Percentiles rank a stretch among this genome's conserved stretches.
Evolutionary conservation across 2,888 invertebrate genomes (phyloP).

Genomic region (Anthophora plumipes): DNA sequence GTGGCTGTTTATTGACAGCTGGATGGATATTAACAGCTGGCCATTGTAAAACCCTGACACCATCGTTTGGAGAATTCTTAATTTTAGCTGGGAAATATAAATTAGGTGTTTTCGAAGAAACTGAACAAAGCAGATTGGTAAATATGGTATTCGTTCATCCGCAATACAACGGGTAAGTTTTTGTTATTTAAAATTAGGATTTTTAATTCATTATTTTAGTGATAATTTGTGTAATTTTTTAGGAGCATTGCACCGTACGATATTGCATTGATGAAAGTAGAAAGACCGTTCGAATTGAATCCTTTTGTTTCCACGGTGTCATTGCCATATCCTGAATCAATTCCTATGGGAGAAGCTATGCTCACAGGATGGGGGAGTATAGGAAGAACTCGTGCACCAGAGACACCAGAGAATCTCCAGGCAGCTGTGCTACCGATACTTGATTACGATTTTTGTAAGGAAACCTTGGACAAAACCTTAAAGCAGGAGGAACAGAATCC

Average conservation of each 20-base stretch:
- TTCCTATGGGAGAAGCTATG: slow-evolving; percentile 78
- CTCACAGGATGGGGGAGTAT: slow-evolving; percentile 86
- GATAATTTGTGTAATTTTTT: not conserved
- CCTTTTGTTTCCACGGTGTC: slow-evolving; percentile 81
- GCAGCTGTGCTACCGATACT: slow-evolving; percentile 72
- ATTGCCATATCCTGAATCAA: slow-evolving; percentile 78
- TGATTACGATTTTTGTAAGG: slow-evolving; percentile 71
- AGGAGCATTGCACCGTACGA: slow-evolving; percentile 77
- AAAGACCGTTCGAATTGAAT: slow-evolving; percentile 76
- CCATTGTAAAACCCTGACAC: slow-evolving; percentile 81
- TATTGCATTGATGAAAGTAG: slow-evolving; percentile 74
- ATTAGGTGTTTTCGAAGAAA: slow-evolving; percentile 74
- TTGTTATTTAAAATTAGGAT: not conserved
- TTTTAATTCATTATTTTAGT: not conserved
- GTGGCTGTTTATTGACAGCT: slow-evolving; percentile 84
- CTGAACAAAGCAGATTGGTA: slow-evolving; percentile 76
- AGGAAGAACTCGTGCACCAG: slow-evolving; percentile 54
- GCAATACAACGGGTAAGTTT: slow-evolving; percentile 76
- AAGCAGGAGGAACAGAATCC: slow-evolving; percentile 67
- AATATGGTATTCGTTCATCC: slow-evolving; percentile 74
- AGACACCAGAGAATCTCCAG: slow-evolving; percentile 76
- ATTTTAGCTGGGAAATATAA: slow-evolving; percentile 77
- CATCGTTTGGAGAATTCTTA: slow-evolving; percentile 69
- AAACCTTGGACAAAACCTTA: slow-evolving; percentile 65
- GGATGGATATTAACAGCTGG: slow-evolving; percentile 85